Base-by-base conservation (phyloP, 2,113 vertebrate genomes). In the Colinus virginianus region DNA sequence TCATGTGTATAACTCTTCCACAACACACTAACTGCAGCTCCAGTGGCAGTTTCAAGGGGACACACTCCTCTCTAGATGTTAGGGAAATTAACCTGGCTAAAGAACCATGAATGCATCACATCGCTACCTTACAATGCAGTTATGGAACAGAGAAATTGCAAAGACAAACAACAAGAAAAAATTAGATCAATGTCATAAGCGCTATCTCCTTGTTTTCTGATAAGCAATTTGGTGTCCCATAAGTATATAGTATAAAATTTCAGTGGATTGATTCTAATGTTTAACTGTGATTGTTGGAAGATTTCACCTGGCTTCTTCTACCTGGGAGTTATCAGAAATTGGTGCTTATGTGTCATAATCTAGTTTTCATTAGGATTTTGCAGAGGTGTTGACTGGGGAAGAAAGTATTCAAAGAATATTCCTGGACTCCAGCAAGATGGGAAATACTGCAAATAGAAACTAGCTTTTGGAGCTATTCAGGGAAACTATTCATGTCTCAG, bases 211-310 rank as follows among this genome's bases (percentile, higher is more conserved):
- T 63, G 38, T 40, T 18, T 63, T 63, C 36, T 40, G 8, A 22
- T 4, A 85, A 69, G 13, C 1, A 62, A 74, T 62, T 18, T 42
- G 1, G 8, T 1, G 2, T 62, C 9, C 34, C 62, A 0, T 22
- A 40, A 46, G 32, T 43, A 61, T 51, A 61, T 2, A 40, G 13
- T 51, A 18, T 26, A 78, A 84, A 71, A 36, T 20, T 70, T 30
- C 20, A 25, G 6, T 34, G 23, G 10, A 2, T 1, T 59, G 9
- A 3, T 3, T 62, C 30, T 4, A 1, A 11, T 26, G 2, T 42
- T 76, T 40, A 36, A 23, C 30, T 48, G 3, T 58, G 36, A 42
- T 4, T 28, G 14, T 66, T 72, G 58, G 6, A 1, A 2, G n/a
- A 7, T 51, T 13, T 16, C 12, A 8, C 3, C 1, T 79, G 11